These are phyloP conservation scores for Coracopsis vasa DNA, from an alignment of 2,113 vertebrate species.

Conservation along the genomic window DNA sequence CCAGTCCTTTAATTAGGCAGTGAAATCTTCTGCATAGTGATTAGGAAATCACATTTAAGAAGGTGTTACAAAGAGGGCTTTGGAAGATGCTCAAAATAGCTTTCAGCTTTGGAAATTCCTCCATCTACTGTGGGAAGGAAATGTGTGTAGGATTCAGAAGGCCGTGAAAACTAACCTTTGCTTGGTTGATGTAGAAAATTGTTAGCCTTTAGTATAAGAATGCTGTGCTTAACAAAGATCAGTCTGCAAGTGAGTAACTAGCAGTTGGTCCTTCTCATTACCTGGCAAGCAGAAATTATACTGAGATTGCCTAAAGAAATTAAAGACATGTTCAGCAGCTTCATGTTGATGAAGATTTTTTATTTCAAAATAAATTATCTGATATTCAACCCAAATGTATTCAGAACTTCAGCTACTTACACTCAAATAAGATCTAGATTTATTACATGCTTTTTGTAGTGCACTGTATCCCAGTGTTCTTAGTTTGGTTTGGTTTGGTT, in stretches of 20 bases:
- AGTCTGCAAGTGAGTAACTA: background rate
- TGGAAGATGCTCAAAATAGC: conserved; percentile 70
- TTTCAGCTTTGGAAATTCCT: conserved; percentile 68
- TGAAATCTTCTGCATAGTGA: conserved; percentile 78
- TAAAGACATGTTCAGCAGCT: background rate
- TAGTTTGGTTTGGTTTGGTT: background rate
- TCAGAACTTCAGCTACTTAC: background rate
- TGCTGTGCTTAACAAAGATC: conserved; percentile 8
- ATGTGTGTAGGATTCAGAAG: conserved; percentile 42
- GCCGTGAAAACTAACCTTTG: conserved; percentile 28
- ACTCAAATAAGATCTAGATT: background rate
- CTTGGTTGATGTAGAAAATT: conserved; percentile 12
- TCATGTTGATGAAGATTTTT: background rate
- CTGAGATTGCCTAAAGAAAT: background rate
- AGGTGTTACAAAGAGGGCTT: conserved; percentile 72
- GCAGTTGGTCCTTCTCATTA: background rate
- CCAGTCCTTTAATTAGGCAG: conserved; percentile 77
- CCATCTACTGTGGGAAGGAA: conserved; percentile 40
- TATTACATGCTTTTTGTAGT: background rate
- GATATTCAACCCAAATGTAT: background rate
- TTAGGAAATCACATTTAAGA: conserved; percentile 78
- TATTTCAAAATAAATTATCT: background rate
- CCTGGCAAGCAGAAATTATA: background rate
- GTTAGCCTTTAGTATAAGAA: background rate
- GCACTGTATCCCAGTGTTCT: background rate